phyloP scores from a whole-genome alignment of 2,888 invertebrate species.

The Endotricha flammealis region DNA sequence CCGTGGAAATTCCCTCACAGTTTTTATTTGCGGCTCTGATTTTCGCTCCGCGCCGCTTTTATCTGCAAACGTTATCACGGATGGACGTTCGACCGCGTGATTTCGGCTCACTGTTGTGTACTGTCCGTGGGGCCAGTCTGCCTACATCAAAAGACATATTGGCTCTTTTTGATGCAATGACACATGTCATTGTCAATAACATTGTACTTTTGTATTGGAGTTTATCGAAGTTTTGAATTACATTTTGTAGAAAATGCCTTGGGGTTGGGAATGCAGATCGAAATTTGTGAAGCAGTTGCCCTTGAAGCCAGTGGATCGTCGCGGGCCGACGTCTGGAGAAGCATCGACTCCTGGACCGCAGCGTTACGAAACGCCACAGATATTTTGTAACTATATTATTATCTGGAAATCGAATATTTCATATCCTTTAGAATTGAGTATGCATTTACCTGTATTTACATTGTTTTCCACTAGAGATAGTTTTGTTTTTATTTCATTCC shows the following conservation, averaged over 20 bases:
- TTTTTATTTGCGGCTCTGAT: constrained; percentile 58
- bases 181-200: constrained; percentile 1
- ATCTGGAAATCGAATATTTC: background rate
- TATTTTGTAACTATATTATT: constrained; percentile 41
- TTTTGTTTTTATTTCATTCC: too few relatives aligned
- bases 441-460: too few relatives aligned
- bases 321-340: constrained; percentile 22
- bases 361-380: constrained; percentile 43
- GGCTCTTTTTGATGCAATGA: constrained; percentile 3
- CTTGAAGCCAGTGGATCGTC: constrained; percentile 38
- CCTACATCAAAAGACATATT: constrained; percentile 14
- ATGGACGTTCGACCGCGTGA: constrained; percentile 20
- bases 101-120: constrained; percentile 23
- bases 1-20: constrained; percentile 53
- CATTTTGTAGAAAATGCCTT: constrained; percentile 38
- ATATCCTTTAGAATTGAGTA: background rate
- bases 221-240: background rate
- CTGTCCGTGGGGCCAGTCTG: constrained; percentile 21
- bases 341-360: constrained; percentile 39
- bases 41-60: constrained; percentile 37
- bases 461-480: too few relatives aligned
- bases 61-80: constrained; percentile 33
- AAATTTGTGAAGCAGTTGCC: constrained; percentile 52
- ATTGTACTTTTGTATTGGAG: background rate
- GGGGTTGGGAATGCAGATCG: constrained; percentile 55